Evolutionary conservation across 2,888 invertebrate species (phyloP).

Genomic region (Eristalis intricaria): DNA sequence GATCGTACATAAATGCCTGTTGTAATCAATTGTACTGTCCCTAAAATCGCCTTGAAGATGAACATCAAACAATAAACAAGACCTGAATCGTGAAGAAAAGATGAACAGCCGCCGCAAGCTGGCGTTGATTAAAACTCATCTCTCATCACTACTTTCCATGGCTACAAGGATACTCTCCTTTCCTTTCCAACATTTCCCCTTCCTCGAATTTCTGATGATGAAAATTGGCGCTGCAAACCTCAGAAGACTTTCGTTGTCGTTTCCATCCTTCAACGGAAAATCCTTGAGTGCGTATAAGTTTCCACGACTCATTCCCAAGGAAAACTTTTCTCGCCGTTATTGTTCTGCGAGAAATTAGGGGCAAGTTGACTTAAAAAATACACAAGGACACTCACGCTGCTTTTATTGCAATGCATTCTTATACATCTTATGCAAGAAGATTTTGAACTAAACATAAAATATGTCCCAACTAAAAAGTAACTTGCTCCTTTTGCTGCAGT

Average conservation of each 20-base stretch:
- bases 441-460: background rate
- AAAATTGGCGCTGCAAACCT: slow-evolving; percentile 51
- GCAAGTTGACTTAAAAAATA: slow-evolving; percentile 37
- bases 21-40: too few relatives aligned
- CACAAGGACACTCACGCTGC: slow-evolving; percentile 59
- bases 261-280: background rate
- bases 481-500: slow-evolving; percentile 32
- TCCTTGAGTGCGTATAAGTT: too few relatives aligned
- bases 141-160: slow-evolving; percentile 18
- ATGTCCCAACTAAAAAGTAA: slow-evolving; percentile 6
- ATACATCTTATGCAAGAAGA: background rate
- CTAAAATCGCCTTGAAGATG: too few relatives aligned
- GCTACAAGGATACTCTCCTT: too few relatives aligned
- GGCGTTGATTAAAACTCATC: slow-evolving; percentile 65
- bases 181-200: too few relatives aligned
- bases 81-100: too few relatives aligned
- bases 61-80: too few relatives aligned
- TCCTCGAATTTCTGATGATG: background rate
- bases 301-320: slow-evolving; percentile 10
- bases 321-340: background rate
- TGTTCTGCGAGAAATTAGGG: slow-evolving; percentile 40
- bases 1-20: too few relatives aligned
- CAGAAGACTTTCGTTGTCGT: slow-evolving; percentile 37
- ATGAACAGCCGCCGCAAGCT: slow-evolving; percentile 32
- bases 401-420: background rate